Percentiles rank a stretch among this genome's conserved stretches.
Evolutionary conservation across 2,113 vertebrate genomes (phyloP).

Genomic region (Psilopogon haemacephalus): DNA sequence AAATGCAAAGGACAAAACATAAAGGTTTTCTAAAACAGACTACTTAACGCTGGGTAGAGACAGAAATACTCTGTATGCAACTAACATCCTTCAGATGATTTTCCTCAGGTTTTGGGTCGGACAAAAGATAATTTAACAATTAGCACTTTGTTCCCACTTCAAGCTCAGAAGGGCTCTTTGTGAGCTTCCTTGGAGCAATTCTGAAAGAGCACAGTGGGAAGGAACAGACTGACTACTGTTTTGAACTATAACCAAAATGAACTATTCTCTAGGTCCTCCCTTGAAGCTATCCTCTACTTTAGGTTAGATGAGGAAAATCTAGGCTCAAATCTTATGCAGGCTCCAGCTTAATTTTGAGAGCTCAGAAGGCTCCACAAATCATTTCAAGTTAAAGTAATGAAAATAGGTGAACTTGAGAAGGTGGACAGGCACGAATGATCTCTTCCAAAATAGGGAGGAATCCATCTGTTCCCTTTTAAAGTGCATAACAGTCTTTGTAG

Average conservation of each 20-base stretch:
- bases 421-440: slow-evolving; percentile 63
- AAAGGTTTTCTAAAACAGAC: slow-evolving; percentile 68
- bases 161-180: slow-evolving; percentile 51
- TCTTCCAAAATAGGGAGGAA: slow-evolving; percentile 61
- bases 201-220: slow-evolving; percentile 59
- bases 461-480: slow-evolving; percentile 68
- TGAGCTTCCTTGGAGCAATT: slow-evolving; percentile 53
- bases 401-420: slow-evolving; percentile 68
- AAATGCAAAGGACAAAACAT: slow-evolving; percentile 34
- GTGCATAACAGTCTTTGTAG: slow-evolving; percentile 53
- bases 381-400: slow-evolving; percentile 64
- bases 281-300: slow-evolving; percentile 55
- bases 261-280: slow-evolving; percentile 53
- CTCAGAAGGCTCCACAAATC: slow-evolving; percentile 63
- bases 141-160: slow-evolving; percentile 69
- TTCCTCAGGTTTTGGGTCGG: slow-evolving; percentile 44
- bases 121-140: slow-evolving; percentile 64
- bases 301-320: slow-evolving; percentile 51
- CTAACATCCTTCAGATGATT: slow-evolving; percentile 52
- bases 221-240: slow-evolving; percentile 57
- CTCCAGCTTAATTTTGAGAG: slow-evolving; percentile 60
- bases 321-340: slow-evolving; percentile 64
- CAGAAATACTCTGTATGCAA: slow-evolving; percentile 67
- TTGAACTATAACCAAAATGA: slow-evolving; percentile 65
- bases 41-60: slow-evolving; percentile 59